phyloP scores from a whole-genome alignment of 2,888 invertebrate genomes.

The Camponotus fellah region DNA sequence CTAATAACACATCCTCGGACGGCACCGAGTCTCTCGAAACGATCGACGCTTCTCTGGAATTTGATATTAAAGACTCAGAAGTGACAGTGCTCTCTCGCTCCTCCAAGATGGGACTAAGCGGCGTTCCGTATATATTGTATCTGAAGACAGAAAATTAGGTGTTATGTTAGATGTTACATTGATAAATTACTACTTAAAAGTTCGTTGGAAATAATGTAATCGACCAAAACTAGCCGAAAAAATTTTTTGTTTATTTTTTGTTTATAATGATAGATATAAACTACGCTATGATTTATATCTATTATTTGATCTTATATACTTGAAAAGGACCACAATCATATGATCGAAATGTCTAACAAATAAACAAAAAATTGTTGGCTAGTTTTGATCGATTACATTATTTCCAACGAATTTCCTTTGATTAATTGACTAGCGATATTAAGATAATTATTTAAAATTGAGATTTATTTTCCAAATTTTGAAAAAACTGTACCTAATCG shows the following conservation, averaged over 20 bases:
- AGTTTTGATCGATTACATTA: too few species aligned
- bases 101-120: constrained; percentile 89
- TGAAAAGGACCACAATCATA: too few species aligned
- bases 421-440: too few species aligned
- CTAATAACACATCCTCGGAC: constrained; percentile 86
- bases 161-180: background rate
- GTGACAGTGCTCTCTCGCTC: constrained; percentile 86
- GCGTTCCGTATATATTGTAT: constrained; percentile 88
- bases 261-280: too few species aligned
- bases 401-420: too few species aligned
- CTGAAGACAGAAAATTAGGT: constrained; percentile 81
- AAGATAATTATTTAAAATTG: background rate
- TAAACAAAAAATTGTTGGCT: too few species aligned
- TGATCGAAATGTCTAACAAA: too few species aligned
- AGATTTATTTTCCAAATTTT: constrained; percentile 11
- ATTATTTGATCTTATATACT: too few species aligned
- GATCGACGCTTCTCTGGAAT: constrained; percentile 83
- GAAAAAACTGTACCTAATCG: constrained; percentile 84
- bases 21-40: constrained; percentile 80
- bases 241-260: too few species aligned
- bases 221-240: too few species aligned
- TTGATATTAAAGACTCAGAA: constrained; percentile 82
- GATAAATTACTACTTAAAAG: constrained; percentile 1
- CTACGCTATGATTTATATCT: too few species aligned
- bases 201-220: too few species aligned